Evolutionary conservation across 2,113 vertebrate species (phyloP).

Genomic region (Hiodon tergisus): DNA sequence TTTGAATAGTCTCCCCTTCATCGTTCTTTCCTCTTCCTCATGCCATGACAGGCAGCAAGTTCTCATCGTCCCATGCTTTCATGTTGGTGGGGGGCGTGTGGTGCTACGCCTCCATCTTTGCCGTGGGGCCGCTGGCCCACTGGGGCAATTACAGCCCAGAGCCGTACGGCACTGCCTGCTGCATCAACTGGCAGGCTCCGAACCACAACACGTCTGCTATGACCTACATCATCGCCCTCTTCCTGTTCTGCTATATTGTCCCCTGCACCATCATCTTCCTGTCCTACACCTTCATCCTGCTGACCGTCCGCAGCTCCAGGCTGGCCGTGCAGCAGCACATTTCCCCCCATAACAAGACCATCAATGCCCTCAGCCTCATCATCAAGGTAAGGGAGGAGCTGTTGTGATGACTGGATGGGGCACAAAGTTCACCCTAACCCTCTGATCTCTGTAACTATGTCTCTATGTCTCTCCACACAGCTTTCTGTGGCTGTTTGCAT

Average conservation of each 20-base stretch:
- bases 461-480: slow-evolving; percentile 46
- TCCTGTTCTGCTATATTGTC: slow-evolving; percentile 77
- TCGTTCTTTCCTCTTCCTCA: background rate
- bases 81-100: slow-evolving; percentile 64
- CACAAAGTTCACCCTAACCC: no score
- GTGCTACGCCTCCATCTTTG: slow-evolving; percentile 69
- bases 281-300: slow-evolving; percentile 70
- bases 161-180: slow-evolving; percentile 81
- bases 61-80: slow-evolving; percentile 59
- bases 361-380: slow-evolving; percentile 59
- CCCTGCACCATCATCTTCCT: slow-evolving; percentile 70
- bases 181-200: slow-evolving; percentile 69
- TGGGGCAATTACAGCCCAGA: slow-evolving; percentile 75
- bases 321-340: slow-evolving; percentile 67
- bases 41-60: slow-evolving; percentile 64
- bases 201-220: slow-evolving; percentile 50
- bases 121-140: slow-evolving; percentile 62
- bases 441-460: background rate
- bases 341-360: slow-evolving; percentile 57
- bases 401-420: background rate
- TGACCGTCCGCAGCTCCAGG: slow-evolving; percentile 62
- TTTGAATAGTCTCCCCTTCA: slow-evolving; percentile 7
- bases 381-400: slow-evolving; percentile 58
- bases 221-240: slow-evolving; percentile 73
- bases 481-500: slow-evolving; percentile 72